phyloP scores from a whole-genome alignment of 2,113 vertebrate species.

The Amia ocellicauda region DNA sequence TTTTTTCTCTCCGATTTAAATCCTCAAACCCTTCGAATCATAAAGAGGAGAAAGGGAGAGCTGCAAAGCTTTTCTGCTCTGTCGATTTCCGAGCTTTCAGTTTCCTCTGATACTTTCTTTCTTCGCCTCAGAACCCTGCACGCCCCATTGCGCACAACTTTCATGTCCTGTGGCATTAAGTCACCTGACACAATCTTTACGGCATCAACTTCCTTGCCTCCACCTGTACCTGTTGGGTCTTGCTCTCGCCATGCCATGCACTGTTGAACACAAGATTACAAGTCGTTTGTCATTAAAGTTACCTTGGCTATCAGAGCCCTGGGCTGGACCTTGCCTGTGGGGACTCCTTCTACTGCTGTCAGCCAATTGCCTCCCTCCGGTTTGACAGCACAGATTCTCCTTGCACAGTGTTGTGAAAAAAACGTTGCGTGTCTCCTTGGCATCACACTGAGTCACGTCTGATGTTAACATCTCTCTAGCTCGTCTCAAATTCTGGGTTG shows the following conservation, averaged over 20 bases:
- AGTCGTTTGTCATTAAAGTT: slow-evolving; percentile 9
- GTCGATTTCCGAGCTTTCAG: background rate
- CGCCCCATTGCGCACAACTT: background rate
- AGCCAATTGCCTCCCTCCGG: background rate
- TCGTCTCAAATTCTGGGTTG: background rate
- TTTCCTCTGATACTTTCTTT: background rate
- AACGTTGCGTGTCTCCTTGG: background rate
- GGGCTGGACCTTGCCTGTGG: background rate
- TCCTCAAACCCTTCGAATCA: background rate
- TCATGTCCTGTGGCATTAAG: slow-evolving; percentile 11
- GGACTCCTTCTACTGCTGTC: background rate
- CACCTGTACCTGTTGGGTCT: slow-evolving; percentile 7
- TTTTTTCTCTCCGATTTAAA: background rate
- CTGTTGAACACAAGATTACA: slow-evolving; percentile 8
- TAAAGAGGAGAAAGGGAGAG: background rate
- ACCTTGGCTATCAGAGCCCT: background rate
- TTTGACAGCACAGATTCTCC: background rate
- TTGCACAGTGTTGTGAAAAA: background rate
- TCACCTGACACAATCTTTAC: slow-evolving; percentile 9
- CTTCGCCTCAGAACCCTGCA: slow-evolving; percentile 1
- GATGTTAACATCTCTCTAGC: background rate
- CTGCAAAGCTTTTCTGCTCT: background rate
- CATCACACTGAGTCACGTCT: background rate
- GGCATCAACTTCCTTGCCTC: background rate
- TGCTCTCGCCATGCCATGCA: background rate